Evolutionary conservation across 2,113 vertebrate species (phyloP).

Genomic region (Heloderma charlesbogerti): DNA sequence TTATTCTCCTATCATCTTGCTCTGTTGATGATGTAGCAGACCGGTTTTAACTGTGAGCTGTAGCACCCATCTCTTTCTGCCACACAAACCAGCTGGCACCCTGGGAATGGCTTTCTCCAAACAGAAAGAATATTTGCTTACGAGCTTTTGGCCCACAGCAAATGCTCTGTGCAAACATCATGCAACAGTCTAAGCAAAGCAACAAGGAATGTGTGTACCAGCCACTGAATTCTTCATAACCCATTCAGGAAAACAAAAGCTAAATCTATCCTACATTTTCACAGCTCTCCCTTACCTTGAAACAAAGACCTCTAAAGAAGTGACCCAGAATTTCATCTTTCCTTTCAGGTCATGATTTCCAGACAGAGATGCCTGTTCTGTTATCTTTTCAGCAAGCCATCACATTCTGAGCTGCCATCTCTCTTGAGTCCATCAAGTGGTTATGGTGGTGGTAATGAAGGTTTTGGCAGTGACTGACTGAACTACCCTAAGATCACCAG

Average conservation of each 20-base stretch:
- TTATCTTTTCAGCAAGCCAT: not conserved
- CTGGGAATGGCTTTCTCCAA: not conserved
- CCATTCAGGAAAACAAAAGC: not conserved
- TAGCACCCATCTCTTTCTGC: not conserved
- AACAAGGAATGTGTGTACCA: not conserved
- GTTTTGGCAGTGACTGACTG: no score
- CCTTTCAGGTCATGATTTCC: not conserved
- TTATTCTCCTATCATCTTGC: slow-evolving; percentile 14
- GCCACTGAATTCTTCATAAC: fast-evolving
- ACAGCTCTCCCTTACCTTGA: slow-evolving; percentile 11
- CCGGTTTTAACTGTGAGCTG: not conserved
- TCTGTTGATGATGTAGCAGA: not conserved
- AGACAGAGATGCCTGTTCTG: slow-evolving; percentile 14
- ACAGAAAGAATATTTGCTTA: not conserved
- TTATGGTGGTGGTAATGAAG: not conserved
- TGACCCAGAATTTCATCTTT: not conserved
- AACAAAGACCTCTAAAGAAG: slow-evolving; percentile 5
- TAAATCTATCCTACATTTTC: not conserved
- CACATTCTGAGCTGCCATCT: not conserved
- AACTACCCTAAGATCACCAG: no score
- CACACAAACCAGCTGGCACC: slow-evolving; percentile 14
- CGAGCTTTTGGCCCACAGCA: not conserved
- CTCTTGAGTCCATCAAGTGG: not conserved
- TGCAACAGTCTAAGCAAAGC: not conserved
- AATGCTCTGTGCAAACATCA: not conserved